These are phyloP conservation scores for Pterobdella sp. DNA, from an alignment of 2,888 invertebrate genomes.

Conservation along the genomic window DNA sequence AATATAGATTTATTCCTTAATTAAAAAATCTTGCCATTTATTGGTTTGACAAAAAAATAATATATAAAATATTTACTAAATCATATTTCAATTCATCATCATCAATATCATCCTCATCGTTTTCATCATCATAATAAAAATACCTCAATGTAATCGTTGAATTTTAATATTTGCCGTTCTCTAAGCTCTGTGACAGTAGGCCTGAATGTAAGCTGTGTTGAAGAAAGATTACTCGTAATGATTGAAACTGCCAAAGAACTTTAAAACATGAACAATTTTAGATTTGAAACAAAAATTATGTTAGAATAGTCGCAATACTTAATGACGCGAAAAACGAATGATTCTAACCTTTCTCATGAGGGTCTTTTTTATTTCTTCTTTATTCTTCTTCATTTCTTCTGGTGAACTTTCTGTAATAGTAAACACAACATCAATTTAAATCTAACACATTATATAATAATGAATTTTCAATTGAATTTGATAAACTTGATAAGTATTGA, in stretches of 20 bases:
- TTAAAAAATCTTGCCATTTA: no score
- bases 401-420: slow-evolving; percentile 48
- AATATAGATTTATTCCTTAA: no score
- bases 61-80: background rate
- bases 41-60: no score
- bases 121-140: background rate
- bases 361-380: slow-evolving; percentile 88
- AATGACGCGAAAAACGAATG: background rate
- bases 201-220: slow-evolving; percentile 66
- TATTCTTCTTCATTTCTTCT: slow-evolving; percentile 83
- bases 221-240: background rate
- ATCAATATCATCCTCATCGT: background rate
- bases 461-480: no score
- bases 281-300: background rate
- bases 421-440: no score
- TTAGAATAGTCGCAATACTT: background rate
- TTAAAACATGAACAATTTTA: background rate
- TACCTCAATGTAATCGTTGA: slow-evolving; percentile 96
- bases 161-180: slow-evolving; percentile 96
- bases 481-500: no score
- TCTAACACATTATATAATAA: no score
- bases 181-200: slow-evolving; percentile 97
- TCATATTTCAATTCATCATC: background rate
- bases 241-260: background rate
- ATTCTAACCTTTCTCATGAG: slow-evolving; percentile 68